Conservation (phyloP, 2,113 vertebrate genomes). For the Albula goreensis region DNA sequence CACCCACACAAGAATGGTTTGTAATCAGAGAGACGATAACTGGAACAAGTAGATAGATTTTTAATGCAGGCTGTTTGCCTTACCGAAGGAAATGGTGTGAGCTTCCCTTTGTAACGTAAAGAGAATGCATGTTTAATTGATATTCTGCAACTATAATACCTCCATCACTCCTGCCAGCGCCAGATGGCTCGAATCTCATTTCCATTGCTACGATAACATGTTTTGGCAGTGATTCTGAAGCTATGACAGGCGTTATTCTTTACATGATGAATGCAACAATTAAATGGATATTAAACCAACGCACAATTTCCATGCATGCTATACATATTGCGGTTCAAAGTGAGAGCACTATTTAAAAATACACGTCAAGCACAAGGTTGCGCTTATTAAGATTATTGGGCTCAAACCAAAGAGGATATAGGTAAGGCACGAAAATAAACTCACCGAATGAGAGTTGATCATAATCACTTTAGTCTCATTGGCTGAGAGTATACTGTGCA, state of each 20-base stretch:
- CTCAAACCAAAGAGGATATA: constrained; percentile 28
- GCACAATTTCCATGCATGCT: not conserved
- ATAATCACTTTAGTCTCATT: constrained; percentile 31
- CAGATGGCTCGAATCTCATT: constrained; percentile 55
- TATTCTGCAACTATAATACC: constrained; percentile 48
- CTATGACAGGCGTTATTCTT: constrained; percentile 45
- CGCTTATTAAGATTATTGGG: constrained; percentile 8
- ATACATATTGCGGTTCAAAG: not conserved
- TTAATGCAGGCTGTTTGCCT: constrained; percentile 33
- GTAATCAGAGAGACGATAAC: constrained; percentile 48
- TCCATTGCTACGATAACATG: constrained; percentile 46
- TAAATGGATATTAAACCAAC: constrained; percentile 43
- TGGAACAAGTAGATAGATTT: constrained; percentile 38
- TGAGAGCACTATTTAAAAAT: not conserved
- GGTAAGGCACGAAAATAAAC: constrained; percentile 32
- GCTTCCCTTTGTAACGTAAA: constrained; percentile 42
- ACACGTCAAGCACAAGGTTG: not conserved
- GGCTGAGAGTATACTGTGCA: constrained; percentile 12
- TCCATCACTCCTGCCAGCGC: constrained; percentile 47
- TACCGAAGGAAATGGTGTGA: constrained; percentile 31
- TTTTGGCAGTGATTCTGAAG: constrained; percentile 50
- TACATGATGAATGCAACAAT: constrained; percentile 40
- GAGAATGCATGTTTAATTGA: constrained; percentile 48
- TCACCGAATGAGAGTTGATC: constrained; percentile 26
- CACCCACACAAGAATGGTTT: constrained; percentile 12